Base-by-base conservation (phyloP, 2,113 vertebrate species). In the Brevimyrus niger region DNA sequence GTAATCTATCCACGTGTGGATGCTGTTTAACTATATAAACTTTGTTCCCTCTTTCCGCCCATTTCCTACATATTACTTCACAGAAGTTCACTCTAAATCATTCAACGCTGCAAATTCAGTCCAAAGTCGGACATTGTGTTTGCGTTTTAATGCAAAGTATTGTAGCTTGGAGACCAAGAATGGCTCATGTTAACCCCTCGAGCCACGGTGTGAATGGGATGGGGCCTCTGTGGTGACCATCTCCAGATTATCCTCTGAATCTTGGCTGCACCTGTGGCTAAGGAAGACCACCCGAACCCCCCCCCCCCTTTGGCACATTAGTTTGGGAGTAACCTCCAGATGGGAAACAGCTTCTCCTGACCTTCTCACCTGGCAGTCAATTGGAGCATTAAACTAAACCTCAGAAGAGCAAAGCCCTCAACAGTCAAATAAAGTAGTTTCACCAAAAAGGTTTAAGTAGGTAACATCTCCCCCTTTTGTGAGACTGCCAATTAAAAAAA, bases 361-460 rank as follows among this genome's bases (percentile, higher is more conserved):
- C 61, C 91, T 53, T 88, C 89, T 91, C 55, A 92, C 89, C 89
- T 93, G 90, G 90, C 92, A 93, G 76, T 88, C 91, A 90, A 61
- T 73, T 51, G 88, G 86, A 69, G 82, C 91, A 91, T 83, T 15
- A 69, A 89, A 89, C 91, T 15, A 51, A 38, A 87, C 35, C 85
- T 65, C 35, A 50, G 51, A 89, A n/a, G 88, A 88, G 80, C 91
- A 90, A 90, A 92, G 91, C 58, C 69, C 46, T 21, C 65, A 89
- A 65, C 19, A 3, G 76, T 91, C 35, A 55, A 7, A 91, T 83
- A 76, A 51, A 58, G 17, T 1, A 69, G 87, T 82, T 11, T 27
- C 86, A 76, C 31, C 50, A 38, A 87, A 88, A 90, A 50, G 73
- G n/a, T 69, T 69, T 19, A 58, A 21, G 69, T 82, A 61, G 2